Percentiles rank a stretch among this genome's conserved stretches.
These are phyloP conservation scores for Sphaerophoria rueppellii DNA, from an alignment of 2,888 invertebrate genomes.

Conservation along the genomic window DNA sequence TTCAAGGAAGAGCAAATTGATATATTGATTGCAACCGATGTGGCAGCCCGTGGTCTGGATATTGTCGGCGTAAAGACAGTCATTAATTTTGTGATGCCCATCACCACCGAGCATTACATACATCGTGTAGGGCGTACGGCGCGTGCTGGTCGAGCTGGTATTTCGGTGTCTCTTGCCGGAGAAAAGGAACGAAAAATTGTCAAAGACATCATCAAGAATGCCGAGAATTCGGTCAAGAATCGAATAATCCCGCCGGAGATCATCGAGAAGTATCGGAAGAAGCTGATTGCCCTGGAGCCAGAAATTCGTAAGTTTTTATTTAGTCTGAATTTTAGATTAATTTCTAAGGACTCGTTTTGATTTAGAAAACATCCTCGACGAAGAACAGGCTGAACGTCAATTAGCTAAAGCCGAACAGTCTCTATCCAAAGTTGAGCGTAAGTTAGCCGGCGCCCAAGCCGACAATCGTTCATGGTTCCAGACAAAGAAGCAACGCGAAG, in stretches of 20 bases:
- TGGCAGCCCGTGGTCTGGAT: slow-evolving; percentile 95
- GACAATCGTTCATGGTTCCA: slow-evolving; percentile 92
- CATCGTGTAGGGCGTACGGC: slow-evolving; percentile 98
- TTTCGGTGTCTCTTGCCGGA: slow-evolving; percentile 96
- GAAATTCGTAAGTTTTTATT: slow-evolving; percentile 85
- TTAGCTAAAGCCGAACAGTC: slow-evolving; percentile 93
- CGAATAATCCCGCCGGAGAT: slow-evolving; percentile 94
- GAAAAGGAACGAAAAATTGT: slow-evolving; percentile 95
- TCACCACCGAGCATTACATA: slow-evolving; percentile 97
- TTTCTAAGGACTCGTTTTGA: background rate
- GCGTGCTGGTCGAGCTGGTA: slow-evolving; percentile 95
- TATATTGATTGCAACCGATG: slow-evolving; percentile 96
- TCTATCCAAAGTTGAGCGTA: slow-evolving; percentile 87
- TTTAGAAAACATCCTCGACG: slow-evolving; percentile 88
- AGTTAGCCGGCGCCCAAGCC: slow-evolving; percentile 83
- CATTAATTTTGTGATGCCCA: slow-evolving; percentile 97
- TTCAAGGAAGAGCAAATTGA: slow-evolving; percentile 94
- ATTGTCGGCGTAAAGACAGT: slow-evolving; percentile 99
- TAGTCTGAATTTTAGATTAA: background rate
- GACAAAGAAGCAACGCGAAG: slow-evolving; percentile 89
- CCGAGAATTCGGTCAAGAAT: slow-evolving; percentile 92
- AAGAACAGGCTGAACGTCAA: slow-evolving; percentile 92
- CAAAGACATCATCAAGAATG: slow-evolving; percentile 94
- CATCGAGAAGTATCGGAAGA: slow-evolving; percentile 91
- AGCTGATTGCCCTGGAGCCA: slow-evolving; percentile 88